A percentile compares a stretch with the other conserved stretches of the same genome.
phyloP scores from a whole-genome alignment of 2,888 invertebrate genomes.

The Anarsia innoxiella region DNA sequence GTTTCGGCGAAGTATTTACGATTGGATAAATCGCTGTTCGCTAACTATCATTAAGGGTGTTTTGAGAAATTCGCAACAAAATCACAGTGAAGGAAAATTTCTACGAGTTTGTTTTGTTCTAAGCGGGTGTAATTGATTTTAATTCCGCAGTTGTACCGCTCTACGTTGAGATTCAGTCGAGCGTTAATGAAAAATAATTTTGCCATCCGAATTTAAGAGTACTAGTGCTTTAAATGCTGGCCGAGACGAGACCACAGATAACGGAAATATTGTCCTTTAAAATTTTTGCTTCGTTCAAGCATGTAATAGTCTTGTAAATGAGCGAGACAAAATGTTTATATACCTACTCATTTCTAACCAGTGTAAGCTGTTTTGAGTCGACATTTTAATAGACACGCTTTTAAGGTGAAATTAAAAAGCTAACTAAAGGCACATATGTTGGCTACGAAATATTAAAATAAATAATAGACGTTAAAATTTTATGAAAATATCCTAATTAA shows the following conservation, averaged over 20 bases:
- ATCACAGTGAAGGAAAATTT: slow-evolving; percentile 34
- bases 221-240: slow-evolving; percentile 22
- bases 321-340: slow-evolving; percentile 11
- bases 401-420: no score
- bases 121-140: slow-evolving; percentile 61
- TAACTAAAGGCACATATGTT: no score
- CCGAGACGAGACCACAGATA: slow-evolving; percentile 22
- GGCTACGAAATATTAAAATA: no score
- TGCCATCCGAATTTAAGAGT: slow-evolving; percentile 43
- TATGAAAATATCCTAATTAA: no score
- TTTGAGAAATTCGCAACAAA: slow-evolving; percentile 35
- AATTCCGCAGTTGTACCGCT: slow-evolving; percentile 56
- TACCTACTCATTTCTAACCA: slow-evolving; percentile 1
- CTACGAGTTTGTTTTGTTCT: slow-evolving; percentile 48
- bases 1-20: slow-evolving; percentile 1
- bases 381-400: slow-evolving; percentile 1
- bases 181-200: slow-evolving; percentile 69
- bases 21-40: slow-evolving; percentile 6
- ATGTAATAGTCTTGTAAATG: slow-evolving; percentile 26
- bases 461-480: no score
- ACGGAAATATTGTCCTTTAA: slow-evolving; percentile 45
- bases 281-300: slow-evolving; percentile 30
- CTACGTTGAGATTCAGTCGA: slow-evolving; percentile 48
- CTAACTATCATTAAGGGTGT: slow-evolving; percentile 26
- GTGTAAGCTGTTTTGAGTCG: slow-evolving; percentile 4